Percentiles rank a stretch among this genome's conserved stretches.
Conservation (phyloP, 2,113 vertebrate genomes). For the Tichodroma muraria region DNA sequence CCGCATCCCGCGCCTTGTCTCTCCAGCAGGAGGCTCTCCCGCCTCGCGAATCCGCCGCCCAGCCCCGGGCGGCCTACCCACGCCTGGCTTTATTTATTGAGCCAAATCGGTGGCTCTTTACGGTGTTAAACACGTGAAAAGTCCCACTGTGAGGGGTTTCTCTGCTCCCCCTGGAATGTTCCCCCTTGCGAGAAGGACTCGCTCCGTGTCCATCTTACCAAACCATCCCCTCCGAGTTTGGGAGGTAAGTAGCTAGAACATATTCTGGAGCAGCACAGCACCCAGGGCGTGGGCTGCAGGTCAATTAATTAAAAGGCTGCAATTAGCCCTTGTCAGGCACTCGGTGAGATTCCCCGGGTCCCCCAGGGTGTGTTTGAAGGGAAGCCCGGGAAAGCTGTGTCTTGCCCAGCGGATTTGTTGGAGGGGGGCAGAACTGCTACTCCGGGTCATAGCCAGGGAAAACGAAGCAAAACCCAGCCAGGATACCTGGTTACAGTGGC, state of each 20-base stretch:
- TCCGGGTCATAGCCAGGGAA: accelerated
- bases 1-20: not conserved
- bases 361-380: too few relatives aligned
- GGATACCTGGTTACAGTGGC: not conserved
- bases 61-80: not conserved
- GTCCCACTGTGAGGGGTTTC: accelerated
- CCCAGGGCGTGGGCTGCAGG: accelerated
- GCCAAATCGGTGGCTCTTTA: too few relatives aligned
- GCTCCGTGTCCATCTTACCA: not conserved
- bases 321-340: not conserved
- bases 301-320: not conserved
- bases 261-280: not conserved
- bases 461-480: accelerated
- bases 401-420: not conserved
- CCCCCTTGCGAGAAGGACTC: accelerated
- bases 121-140: not conserved
- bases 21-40: slow-evolving; percentile 44
- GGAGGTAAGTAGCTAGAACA: accelerated
- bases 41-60: not conserved
- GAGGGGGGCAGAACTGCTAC: not conserved
- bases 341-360: too few relatives aligned
- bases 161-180: too few relatives aligned
- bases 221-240: not conserved
- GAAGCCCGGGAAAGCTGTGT: not conserved
- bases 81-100: not conserved